phyloP scores from a whole-genome alignment of 2,888 invertebrate species.

The Dryomyza anilis region DNA sequence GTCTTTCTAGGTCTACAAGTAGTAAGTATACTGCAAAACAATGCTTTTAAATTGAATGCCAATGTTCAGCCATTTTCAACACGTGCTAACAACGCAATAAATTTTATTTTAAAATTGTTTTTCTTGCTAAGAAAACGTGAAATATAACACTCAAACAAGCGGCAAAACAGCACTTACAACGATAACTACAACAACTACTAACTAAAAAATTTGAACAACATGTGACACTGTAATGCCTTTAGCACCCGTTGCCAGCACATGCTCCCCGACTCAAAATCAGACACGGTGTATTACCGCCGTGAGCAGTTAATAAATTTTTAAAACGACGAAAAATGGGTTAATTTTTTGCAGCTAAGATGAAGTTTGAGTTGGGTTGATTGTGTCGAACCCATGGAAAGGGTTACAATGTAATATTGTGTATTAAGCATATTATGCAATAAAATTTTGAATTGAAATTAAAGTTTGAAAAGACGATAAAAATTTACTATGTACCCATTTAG shows the following conservation, averaged over 20 bases:
- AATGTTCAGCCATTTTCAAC: slow-evolving; percentile 52
- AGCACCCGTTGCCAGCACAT: not conserved
- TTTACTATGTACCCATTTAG: slow-evolving; percentile 32
- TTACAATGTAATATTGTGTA: slow-evolving; percentile 16
- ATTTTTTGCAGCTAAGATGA: too few relatives aligned
- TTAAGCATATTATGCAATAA: slow-evolving; percentile 42
- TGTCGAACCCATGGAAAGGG: not conserved
- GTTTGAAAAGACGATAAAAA: slow-evolving; percentile 34
- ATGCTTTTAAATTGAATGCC: slow-evolving; percentile 44
- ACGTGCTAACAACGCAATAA: slow-evolving; percentile 57
- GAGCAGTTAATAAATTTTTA: slow-evolving; percentile 13
- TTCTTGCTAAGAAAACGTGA: slow-evolving; percentile 28
- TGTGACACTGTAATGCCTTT: slow-evolving; percentile 13
- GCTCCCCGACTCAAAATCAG: not conserved
- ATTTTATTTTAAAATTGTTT: slow-evolving; percentile 48
- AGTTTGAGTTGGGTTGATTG: slow-evolving; percentile 2
- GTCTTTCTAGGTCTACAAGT: not conserved
- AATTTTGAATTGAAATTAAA: slow-evolving; percentile 46
- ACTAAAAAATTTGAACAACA: slow-evolving; percentile 19
- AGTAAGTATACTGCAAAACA: not conserved
- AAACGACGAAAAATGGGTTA: slow-evolving; percentile 18
- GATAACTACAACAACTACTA: slow-evolving; percentile 6
- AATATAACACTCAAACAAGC: slow-evolving; percentile 32
- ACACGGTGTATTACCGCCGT: slow-evolving; percentile 10
- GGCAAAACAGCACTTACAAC: slow-evolving; percentile 11